A percentile compares a stretch with the other conserved stretches of the same genome.
These are phyloP conservation scores for Thyatira batis DNA, from an alignment of 2,888 invertebrate species.

Conservation along the genomic window DNA sequence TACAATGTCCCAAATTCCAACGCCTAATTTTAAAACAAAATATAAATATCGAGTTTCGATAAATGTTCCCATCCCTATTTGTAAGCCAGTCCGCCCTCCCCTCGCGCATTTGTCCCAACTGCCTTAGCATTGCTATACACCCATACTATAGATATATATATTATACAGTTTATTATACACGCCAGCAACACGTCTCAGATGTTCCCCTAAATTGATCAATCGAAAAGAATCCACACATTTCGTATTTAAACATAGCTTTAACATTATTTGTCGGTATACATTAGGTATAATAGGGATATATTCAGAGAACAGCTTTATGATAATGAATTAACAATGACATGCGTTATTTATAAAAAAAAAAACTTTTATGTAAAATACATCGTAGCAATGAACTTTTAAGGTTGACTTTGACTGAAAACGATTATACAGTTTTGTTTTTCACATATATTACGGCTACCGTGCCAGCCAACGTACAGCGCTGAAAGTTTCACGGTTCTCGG, in stretches of 20 bases:
- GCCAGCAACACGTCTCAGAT: conserved; percentile 19
- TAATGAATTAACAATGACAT: conserved; percentile 10
- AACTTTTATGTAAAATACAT: background rate
- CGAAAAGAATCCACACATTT: conserved; percentile 12
- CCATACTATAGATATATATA: conserved; percentile 14
- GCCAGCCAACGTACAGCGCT: background rate
- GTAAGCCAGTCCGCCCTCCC: conserved; percentile 24
- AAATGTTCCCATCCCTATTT: conserved; percentile 19
- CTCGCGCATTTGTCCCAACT: conserved; percentile 22
- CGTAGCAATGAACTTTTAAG: background rate
- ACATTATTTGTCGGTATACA: background rate
- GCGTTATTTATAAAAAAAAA: conserved; percentile 2
- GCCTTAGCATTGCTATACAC: conserved; percentile 23
- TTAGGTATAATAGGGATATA: background rate
- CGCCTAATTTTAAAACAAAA: too few species aligned
- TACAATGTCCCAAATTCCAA: too few species aligned
- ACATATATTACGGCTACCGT: background rate
- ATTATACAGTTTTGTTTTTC: background rate
- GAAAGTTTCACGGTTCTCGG: background rate
- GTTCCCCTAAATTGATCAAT: conserved; percentile 19
- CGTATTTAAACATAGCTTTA: conserved; percentile 6
- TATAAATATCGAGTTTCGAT: conserved; percentile 3
- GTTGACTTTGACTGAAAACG: background rate
- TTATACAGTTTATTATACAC: conserved; percentile 10
- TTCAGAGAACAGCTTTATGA: conserved; percentile 1